Conservation (phyloP, 30 jellyfish, hydroid and myxozoan species). For the Phacellophora camtschatica region DNA sequence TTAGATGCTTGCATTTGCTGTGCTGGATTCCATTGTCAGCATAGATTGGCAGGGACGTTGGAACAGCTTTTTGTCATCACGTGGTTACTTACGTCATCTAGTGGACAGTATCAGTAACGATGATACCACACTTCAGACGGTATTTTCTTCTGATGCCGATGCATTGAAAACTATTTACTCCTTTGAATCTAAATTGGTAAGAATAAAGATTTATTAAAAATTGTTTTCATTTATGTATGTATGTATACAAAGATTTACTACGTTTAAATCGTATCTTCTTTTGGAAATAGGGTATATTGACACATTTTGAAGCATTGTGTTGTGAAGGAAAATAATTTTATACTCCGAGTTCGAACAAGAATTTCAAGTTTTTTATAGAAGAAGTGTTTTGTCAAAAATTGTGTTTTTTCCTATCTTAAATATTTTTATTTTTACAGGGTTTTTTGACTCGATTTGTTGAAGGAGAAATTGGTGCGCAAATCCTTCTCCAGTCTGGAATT, state of each 20-base stretch:
- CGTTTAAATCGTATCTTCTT: too few species aligned
- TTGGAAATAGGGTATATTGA: too few species aligned
- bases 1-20: slow-evolving; percentile 90
- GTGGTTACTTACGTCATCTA: slow-evolving; percentile 87
- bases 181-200: slow-evolving; percentile 90
- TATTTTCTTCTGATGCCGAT: slow-evolving; percentile 65
- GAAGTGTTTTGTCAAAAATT: neutral
- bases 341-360: too few species aligned
- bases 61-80: slow-evolving; percentile 71
- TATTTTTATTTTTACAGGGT: slow-evolving; percentile 23
- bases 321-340: too few species aligned
- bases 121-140: slow-evolving; percentile 58
- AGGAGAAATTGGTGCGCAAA: slow-evolving; percentile 85
- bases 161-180: slow-evolving; percentile 77
- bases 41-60: slow-evolving; percentile 93
- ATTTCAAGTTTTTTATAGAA: slow-evolving; percentile 28
- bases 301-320: too few species aligned
- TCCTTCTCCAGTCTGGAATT: slow-evolving; percentile 77
- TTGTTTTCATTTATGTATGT: too few species aligned
- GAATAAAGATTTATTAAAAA: neutral
- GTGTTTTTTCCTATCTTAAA: neutral
- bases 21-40: slow-evolving; percentile 78
- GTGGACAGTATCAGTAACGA: slow-evolving; percentile 68
- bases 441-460: slow-evolving; percentile 74
- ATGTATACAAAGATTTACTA: too few species aligned